Evolutionary conservation across 2,888 invertebrate genomes (phyloP).

Genomic region (Epistrophella euchroma): DNA sequence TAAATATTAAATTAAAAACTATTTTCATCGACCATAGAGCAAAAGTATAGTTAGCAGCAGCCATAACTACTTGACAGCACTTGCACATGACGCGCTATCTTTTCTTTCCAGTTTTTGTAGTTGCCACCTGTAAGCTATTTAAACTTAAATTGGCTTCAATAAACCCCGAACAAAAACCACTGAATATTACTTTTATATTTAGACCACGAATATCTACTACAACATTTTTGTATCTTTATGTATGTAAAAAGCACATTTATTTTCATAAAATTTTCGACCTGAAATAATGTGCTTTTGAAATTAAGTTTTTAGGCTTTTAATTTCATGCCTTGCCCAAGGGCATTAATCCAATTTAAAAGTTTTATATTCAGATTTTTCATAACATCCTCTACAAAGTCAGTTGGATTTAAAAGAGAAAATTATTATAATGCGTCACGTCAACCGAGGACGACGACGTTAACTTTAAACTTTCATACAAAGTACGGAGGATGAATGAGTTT

Average conservation of each 20-base stretch:
- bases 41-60: too few species aligned
- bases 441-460: background rate
- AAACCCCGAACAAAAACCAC: too few species aligned
- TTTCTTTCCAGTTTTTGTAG: too few species aligned
- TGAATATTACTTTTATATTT: too few species aligned
- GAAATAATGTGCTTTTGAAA: background rate
- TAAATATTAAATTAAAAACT: too few species aligned
- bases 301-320: background rate
- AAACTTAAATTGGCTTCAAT: background rate
- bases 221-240: background rate
- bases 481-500: background rate
- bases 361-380: constrained; percentile 1
- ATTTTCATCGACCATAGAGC: too few species aligned
- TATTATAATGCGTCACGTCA: background rate
- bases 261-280: background rate
- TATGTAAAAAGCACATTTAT: background rate
- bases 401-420: background rate
- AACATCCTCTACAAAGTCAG: background rate
- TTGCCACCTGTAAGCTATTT: too few species aligned
- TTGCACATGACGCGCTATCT: too few species aligned
- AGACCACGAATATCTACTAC: too few species aligned
- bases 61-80: too few species aligned
- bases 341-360: constrained; percentile 19
- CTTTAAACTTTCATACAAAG: background rate
- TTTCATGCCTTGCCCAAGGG: constrained; percentile 8